Percentiles rank a stretch among this genome's conserved stretches.
phyloP scores from a whole-genome alignment of 2,113 vertebrate species.

The Odocoileus virginianus region DNA sequence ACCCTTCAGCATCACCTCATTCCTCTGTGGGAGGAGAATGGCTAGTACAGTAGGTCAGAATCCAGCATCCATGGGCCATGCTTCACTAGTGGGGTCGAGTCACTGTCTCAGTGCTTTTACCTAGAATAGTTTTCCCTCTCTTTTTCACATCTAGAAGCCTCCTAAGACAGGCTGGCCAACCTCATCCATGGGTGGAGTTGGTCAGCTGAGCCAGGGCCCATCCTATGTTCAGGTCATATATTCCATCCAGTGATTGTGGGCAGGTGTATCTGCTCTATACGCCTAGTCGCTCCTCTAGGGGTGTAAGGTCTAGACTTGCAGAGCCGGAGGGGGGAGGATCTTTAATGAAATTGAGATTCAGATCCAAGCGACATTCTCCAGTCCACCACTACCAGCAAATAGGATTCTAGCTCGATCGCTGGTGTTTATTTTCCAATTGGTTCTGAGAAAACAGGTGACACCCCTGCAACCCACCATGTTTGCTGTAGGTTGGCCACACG shows the following conservation, averaged over 20 bases:
- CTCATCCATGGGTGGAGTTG: background rate
- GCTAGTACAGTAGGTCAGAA: background rate
- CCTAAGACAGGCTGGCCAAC: background rate
- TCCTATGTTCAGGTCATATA: background rate
- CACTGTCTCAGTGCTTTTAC: too few species aligned
- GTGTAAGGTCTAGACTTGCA: background rate
- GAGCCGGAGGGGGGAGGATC: background rate
- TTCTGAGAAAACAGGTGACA: background rate
- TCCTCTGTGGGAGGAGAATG: background rate
- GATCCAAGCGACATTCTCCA: background rate
- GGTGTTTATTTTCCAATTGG: background rate
- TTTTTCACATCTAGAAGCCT: background rate
- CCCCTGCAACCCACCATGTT: background rate
- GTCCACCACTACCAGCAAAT: background rate
- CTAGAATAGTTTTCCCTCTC: background rate
- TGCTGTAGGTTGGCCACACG: accelerated
- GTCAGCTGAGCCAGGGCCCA: background rate
- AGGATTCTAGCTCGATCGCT: background rate
- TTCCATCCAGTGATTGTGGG: background rate
- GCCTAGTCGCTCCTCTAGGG: background rate
- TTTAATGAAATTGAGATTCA: background rate
- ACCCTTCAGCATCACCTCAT: background rate
- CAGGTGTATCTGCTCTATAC: background rate
- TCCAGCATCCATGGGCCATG: background rate
- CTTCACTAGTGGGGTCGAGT: background rate